Percentiles rank a stretch among this genome's conserved stretches.
phyloP scores from a whole-genome alignment of 1,140 invertebrate species.

The Reticulitermes speratus region DNA sequence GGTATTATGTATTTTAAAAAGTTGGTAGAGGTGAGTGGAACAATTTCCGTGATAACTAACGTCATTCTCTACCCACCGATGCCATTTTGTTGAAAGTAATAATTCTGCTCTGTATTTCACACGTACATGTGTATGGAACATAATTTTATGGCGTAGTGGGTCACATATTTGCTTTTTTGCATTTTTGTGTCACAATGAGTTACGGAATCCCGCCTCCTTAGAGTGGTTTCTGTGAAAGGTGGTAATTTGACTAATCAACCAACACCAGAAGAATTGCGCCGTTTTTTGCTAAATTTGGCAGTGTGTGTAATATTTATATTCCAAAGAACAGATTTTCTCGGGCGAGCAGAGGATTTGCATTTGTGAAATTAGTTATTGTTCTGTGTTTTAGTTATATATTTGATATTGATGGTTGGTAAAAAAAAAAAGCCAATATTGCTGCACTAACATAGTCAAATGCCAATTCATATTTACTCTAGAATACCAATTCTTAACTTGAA shows the following conservation, averaged over 20 bases:
- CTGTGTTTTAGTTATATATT: background rate
- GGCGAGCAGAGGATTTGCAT: conserved; percentile 95
- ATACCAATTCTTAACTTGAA: background rate
- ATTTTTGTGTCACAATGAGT: conserved; percentile 60
- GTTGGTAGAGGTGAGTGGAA: background rate
- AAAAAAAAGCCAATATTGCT: background rate
- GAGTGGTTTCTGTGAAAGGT: conserved; percentile 97
- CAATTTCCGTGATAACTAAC: conserved; percentile 22
- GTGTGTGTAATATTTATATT: conserved; percentile 98
- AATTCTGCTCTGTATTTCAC: background rate
- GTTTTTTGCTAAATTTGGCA: conserved; percentile 95
- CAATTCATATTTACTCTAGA: background rate
- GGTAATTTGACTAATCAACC: conserved; percentile 97
- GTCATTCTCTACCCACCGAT: background rate
- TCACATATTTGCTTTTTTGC: background rate
- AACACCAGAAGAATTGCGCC: conserved; percentile 89
- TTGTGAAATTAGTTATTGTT: conserved; percentile 74
- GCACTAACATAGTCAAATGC: background rate
- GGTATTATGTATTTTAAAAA: background rate
- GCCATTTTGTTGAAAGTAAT: conserved; percentile 20
- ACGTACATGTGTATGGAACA: too few species aligned
- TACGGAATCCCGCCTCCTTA: conserved; percentile 87
- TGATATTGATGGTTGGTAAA: conserved; percentile 7
- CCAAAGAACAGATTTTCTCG: conserved; percentile 93
- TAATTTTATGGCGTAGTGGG: background rate